Evolutionary conservation across 2,888 invertebrate species (phyloP).

Genomic region (Drosophila acutilabella): DNA sequence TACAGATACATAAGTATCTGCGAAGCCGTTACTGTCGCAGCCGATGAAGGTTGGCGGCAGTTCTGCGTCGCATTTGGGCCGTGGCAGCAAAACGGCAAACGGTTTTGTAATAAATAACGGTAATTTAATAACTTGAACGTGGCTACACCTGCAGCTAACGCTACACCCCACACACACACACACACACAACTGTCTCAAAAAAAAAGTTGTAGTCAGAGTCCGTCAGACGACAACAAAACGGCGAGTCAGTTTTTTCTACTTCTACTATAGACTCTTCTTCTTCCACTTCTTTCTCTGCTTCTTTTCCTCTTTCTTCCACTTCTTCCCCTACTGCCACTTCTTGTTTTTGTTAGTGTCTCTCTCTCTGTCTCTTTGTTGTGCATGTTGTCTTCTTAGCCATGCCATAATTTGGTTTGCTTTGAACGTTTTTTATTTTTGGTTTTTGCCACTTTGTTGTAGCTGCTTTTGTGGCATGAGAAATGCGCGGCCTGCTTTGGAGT

Average conservation of each 20-base stretch:
- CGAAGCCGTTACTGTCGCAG: constrained; percentile 40
- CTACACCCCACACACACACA: constrained; percentile 16
- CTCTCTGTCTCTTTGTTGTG: constrained; percentile 24
- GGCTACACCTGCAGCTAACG: constrained; percentile 66
- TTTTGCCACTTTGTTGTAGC: constrained; percentile 25
- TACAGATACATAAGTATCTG: constrained; percentile 18
- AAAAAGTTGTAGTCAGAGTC: constrained; percentile 17
- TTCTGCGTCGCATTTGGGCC: constrained; percentile 74
- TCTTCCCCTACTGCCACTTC: constrained; percentile 16
- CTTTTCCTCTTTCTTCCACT: constrained; percentile 20
- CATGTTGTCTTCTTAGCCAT: constrained; percentile 55
- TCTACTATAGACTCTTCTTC: constrained; percentile 6
- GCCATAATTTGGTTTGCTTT: constrained; percentile 61
- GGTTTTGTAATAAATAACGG: constrained; percentile 80
- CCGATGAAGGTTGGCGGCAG: constrained; percentile 58
- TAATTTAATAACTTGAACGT: constrained; percentile 75
- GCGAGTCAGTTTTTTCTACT: constrained; percentile 47
- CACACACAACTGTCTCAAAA: constrained; percentile 10
- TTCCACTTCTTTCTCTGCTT: constrained; percentile 27
- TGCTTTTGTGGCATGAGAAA: constrained; percentile 48
- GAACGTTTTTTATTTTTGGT: constrained; percentile 20
- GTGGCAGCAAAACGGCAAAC: constrained; percentile 71
- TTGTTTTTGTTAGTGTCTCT: constrained; percentile 23
- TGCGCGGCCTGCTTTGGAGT: constrained; percentile 51
- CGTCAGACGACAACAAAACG: constrained; percentile 54